Evolutionary conservation across 2,888 invertebrate species (phyloP).

Genomic region (Chymomyza caudatula): DNA sequence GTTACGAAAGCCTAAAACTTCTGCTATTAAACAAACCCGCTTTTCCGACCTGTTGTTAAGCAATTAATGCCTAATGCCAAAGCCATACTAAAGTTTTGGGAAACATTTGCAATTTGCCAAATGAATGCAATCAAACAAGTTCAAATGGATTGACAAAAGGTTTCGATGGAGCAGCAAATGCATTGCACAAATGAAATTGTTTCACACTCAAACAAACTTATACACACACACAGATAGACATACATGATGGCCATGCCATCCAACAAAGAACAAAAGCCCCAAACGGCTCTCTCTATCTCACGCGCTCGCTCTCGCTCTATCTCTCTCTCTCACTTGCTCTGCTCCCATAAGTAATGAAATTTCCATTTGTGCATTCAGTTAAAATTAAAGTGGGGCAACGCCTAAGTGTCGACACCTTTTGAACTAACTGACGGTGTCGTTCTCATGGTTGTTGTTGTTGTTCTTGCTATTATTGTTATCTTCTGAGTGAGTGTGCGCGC

Average conservation of each 20-base stretch:
- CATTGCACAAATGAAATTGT: conserved; percentile 36
- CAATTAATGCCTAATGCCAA: neutral
- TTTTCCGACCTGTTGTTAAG: neutral
- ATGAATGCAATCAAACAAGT: conserved; percentile 31
- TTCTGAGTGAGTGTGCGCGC: conserved; percentile 9
- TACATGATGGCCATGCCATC: neutral
- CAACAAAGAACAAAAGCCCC: neutral
- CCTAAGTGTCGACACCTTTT: conserved; percentile 62
- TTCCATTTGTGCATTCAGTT: conserved; percentile 55
- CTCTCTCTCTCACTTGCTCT: neutral
- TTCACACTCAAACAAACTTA: neutral
- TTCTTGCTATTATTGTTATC: neutral
- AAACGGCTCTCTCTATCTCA: too few species aligned
- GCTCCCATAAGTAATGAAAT: conserved; percentile 34
- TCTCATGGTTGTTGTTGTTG: neutral
- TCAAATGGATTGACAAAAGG: conserved; percentile 8
- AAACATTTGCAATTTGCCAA: conserved; percentile 20
- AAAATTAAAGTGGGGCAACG: conserved; percentile 66
- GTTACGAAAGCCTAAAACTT: neutral
- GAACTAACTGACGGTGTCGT: conserved; percentile 26
- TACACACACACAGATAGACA: neutral
- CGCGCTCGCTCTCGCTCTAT: neutral
- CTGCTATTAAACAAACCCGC: neutral
- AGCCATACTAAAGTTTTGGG: neutral
- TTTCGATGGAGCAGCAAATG: neutral